Evolutionary conservation across 1,140 invertebrate genomes (phyloP), one percentile per base, ranked within the genome.

Genomic region (Apis cerana): DNA sequence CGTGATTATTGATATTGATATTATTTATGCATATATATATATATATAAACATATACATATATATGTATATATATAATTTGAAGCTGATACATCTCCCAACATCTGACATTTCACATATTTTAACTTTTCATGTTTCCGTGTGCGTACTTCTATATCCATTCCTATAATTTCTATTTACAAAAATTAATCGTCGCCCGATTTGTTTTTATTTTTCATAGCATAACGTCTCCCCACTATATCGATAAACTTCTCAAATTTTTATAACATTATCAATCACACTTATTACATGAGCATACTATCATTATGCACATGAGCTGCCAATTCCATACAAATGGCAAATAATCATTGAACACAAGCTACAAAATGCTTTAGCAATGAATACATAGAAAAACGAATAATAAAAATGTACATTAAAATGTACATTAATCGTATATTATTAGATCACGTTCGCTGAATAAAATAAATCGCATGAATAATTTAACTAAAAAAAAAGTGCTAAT

Each of bases 251-350:
- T 56, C 52, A 76, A 82, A 78, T 43, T 64, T 76, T 50, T 58
- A 71, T 61, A 75, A 80, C 85, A 52, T 78, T 67, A 54, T 75
- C 65, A 56, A 79, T 81, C 75, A 67, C 74, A 75, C 61, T 67
- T 33, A 23, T 64, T 58, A 76, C 43, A 75, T 54, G 59, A 43
- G 58, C 62, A 76, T 68, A 50, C 71, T 61, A 65, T n/a, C 52
- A 33, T 59, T 67, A 85, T 52, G 74, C 74, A 33, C 75, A 59
- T 67, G 74, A 89, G 82, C 87, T 89, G 76, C 82, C 85, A 88
- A 83, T 89, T 82, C 68, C 76, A 72, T 89, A 65, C 61, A 86
- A 82, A 84, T 67, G 62, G 67, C 82, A 33, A 85, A 54, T 75
- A 65, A 71, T 87, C 74, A 69, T 83, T 48, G 33, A 83, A 83